A percentile compares a stretch with the other conserved stretches of the same genome.
These are phyloP conservation scores for Aphaenogaster ashmeadi DNA, from an alignment of 1,140 invertebrate species.

Conservation along the genomic window DNA sequence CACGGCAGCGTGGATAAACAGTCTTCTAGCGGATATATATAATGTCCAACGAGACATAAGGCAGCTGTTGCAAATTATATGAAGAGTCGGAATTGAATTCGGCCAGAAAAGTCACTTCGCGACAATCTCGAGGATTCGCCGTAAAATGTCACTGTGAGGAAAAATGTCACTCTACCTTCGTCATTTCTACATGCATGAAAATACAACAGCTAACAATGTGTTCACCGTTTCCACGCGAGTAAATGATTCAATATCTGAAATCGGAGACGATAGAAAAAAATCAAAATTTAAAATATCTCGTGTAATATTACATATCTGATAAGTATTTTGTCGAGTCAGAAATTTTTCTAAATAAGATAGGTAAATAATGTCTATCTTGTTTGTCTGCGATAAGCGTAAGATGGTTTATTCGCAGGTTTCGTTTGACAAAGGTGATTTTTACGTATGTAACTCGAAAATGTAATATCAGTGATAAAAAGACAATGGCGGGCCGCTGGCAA, in stretches of 20 bases:
- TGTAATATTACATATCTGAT: neutral
- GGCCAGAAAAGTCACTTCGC: neutral
- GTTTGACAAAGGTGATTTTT: neutral
- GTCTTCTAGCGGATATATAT: slow-evolving; percentile 10
- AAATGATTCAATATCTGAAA: neutral
- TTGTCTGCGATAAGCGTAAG: neutral
- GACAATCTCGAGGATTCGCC: neutral
- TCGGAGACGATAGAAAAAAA: neutral
- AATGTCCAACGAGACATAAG: neutral
- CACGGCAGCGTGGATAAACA: slow-evolving; percentile 38
- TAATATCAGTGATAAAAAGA: neutral
- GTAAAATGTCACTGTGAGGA: neutral
- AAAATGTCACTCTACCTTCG: neutral
- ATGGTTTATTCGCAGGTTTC: neutral
- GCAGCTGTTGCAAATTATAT: slow-evolving; percentile 6
- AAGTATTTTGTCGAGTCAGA: neutral
- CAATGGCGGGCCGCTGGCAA: slow-evolving; percentile 14
- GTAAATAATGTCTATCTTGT: neutral
- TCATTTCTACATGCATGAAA: neutral
- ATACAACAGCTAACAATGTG: neutral
- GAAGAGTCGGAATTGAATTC: slow-evolving; percentile 2
- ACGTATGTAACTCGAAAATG: neutral
- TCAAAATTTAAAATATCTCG: neutral
- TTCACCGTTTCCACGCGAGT: neutral
- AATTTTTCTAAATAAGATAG: neutral